Conservation (phyloP, 2,888 invertebrate genomes). For the Erebia epiphron region DNA sequence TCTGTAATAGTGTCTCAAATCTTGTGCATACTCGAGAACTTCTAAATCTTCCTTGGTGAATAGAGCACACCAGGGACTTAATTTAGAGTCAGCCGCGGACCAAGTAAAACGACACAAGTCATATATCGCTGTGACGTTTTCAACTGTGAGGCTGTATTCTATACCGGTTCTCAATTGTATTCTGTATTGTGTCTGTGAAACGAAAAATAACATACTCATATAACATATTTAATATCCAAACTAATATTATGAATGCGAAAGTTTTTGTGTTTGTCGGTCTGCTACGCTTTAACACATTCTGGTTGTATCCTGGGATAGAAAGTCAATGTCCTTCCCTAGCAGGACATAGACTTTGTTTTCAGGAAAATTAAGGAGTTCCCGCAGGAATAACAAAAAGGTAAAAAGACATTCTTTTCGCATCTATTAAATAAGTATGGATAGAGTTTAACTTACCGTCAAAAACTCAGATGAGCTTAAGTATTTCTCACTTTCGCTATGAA, state of each 20-base stretch:
- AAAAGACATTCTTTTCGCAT: no score
- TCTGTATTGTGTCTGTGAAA: slow-evolving; percentile 67
- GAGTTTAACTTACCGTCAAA: slow-evolving; percentile 53
- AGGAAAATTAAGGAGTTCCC: no score
- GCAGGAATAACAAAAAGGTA: no score
- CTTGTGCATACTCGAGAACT: slow-evolving; percentile 89
- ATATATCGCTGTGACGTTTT: slow-evolving; percentile 85
- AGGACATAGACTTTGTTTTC: no score
- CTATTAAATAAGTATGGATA: no score
- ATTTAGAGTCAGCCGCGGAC: slow-evolving; percentile 74
- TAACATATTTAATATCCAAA: no score
- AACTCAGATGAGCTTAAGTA: slow-evolving; percentile 59
- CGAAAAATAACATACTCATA: not conserved
- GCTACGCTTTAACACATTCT: no score
- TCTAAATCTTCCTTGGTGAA: slow-evolving; percentile 88
- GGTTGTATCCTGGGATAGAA: no score
- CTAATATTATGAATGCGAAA: no score
- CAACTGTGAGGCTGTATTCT: slow-evolving; percentile 56
- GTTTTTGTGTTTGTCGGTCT: no score
- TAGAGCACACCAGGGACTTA: slow-evolving; percentile 89
- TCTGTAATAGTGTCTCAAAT: slow-evolving; percentile 87
- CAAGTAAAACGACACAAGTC: slow-evolving; percentile 91
- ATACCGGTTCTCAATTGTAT: slow-evolving; percentile 81
- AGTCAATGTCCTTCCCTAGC: no score
- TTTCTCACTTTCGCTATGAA: slow-evolving; percentile 52